Evolutionary conservation across 1,140 invertebrate species (phyloP).

Genomic region (Hesperophylax magnus): DNA sequence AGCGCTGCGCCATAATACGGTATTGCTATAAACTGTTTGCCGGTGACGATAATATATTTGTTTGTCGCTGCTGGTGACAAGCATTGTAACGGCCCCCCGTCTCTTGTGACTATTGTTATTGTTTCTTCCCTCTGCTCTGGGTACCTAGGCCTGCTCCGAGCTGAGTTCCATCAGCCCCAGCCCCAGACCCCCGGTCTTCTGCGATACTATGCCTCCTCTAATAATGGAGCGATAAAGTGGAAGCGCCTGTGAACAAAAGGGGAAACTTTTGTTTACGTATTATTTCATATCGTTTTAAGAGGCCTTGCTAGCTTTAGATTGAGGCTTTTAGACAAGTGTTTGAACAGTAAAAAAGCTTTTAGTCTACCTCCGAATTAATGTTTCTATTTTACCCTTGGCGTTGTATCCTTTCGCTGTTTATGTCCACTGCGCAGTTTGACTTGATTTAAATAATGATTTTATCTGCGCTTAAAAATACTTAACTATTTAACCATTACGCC

Average conservation of each 20-base stretch:
- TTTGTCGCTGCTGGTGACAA: conserved; percentile 9
- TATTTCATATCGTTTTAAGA: conserved; percentile 3
- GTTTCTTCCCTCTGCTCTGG: not conserved
- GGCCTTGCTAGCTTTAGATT: not conserved
- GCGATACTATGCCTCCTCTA: not conserved
- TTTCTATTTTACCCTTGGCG: not conserved
- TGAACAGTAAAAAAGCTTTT: conserved; percentile 10
- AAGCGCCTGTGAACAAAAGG: conserved; percentile 21
- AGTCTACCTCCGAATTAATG: not conserved
- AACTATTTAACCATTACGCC: no score
- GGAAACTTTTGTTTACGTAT: conserved; percentile 26
- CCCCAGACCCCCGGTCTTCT: not conserved
- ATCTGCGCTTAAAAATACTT: no score
- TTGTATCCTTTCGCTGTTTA: no score
- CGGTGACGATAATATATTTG: conserved; percentile 20
- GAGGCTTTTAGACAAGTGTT: conserved; percentile 12
- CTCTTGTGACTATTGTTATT: conserved; percentile 22
- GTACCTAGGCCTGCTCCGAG: no score
- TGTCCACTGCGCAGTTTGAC: no score
- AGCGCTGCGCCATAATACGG: not conserved
- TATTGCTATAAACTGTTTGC: not conserved
- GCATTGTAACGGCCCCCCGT: conserved; percentile 13
- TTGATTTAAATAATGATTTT: no score
- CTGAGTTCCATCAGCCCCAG: not conserved
- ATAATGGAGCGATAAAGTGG: conserved; percentile 22